phyloP scores from a whole-genome alignment of 2,113 vertebrate species.

The Erinaceus europaeus region DNA sequence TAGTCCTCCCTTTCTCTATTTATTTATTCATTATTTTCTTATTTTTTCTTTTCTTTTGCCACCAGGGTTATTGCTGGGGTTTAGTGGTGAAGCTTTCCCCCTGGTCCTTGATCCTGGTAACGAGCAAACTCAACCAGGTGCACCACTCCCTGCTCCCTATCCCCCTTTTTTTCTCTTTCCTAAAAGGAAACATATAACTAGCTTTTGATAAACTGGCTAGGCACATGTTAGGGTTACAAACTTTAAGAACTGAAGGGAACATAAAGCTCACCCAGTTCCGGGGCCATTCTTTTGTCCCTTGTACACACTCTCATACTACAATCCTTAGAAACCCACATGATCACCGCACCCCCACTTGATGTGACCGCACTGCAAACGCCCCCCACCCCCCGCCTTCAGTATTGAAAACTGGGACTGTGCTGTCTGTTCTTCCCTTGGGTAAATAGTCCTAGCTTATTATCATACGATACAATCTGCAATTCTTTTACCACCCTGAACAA shows the following conservation, averaged over 20 bases:
- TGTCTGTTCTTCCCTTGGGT: neutral
- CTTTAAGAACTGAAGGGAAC: constrained; percentile 15
- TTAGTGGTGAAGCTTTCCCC: no score
- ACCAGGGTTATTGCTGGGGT: no score
- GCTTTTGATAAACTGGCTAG: neutral
- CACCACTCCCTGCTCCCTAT: no score
- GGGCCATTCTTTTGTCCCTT: neutral
- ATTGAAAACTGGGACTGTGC: neutral
- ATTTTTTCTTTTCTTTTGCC: no score
- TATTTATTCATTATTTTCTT: no score
- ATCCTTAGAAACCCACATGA: neutral
- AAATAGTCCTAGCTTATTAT: constrained; percentile 27
- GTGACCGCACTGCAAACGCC: neutral
- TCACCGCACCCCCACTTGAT: no score
- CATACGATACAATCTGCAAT: constrained; percentile 22
- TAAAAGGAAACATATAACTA: neutral
- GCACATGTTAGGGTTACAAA: neutral
- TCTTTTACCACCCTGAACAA: neutral
- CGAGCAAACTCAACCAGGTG: no score
- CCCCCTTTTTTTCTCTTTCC: no score
- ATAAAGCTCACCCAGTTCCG: neutral
- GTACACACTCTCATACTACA: neutral
- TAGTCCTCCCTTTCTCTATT: no score
- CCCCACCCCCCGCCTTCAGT: neutral
- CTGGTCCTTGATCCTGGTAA: no score